Conservation (phyloP, 2,113 vertebrate genomes). For the Pao palembangensis region DNA sequence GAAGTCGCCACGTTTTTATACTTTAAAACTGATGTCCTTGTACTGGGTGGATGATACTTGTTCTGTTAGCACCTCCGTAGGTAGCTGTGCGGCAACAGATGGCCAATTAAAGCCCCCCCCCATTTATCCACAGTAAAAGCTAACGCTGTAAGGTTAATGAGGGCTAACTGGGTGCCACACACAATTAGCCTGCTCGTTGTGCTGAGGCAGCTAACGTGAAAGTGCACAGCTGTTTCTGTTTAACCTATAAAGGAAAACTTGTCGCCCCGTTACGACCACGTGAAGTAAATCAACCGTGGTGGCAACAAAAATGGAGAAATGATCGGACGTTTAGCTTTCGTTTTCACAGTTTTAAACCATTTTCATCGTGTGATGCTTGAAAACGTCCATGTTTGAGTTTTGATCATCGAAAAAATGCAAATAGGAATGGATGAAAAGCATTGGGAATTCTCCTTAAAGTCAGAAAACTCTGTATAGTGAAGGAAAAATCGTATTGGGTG, state of each 20-base stretch:
- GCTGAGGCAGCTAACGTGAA: conserved; percentile 37
- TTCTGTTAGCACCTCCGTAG: conserved; percentile 14
- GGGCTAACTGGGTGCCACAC: conserved; percentile 55
- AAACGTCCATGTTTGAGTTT: too few relatives aligned
- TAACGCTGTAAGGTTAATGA: conserved; percentile 69
- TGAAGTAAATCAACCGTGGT: conserved; percentile 1
- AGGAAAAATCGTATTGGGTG: neutral
- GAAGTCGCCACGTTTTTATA: conserved; percentile 8
- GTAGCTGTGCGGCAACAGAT: conserved; percentile 57
- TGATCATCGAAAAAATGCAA: too few relatives aligned
- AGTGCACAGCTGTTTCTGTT: conserved; percentile 54
- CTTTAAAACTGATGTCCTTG: conserved; percentile 38
- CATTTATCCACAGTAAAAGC: conserved; percentile 66
- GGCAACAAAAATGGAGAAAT: conserved; percentile 15
- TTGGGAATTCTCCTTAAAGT: too few relatives aligned
- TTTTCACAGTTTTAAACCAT: too few relatives aligned
- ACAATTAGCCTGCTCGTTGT: conserved; percentile 59
- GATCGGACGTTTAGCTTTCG: conserved; percentile 14
- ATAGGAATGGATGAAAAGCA: too few relatives aligned
- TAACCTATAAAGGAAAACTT: conserved; percentile 42
- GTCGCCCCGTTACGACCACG: conserved; percentile 15
- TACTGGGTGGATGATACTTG: conserved; percentile 14
- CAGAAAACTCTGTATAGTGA: too few relatives aligned
- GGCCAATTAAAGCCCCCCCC: conserved; percentile 45
- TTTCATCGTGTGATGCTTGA: too few relatives aligned